These are phyloP conservation scores for Platycnemis pennipes DNA, from an alignment of 2,888 invertebrate genomes.

Conservation along the genomic window DNA sequence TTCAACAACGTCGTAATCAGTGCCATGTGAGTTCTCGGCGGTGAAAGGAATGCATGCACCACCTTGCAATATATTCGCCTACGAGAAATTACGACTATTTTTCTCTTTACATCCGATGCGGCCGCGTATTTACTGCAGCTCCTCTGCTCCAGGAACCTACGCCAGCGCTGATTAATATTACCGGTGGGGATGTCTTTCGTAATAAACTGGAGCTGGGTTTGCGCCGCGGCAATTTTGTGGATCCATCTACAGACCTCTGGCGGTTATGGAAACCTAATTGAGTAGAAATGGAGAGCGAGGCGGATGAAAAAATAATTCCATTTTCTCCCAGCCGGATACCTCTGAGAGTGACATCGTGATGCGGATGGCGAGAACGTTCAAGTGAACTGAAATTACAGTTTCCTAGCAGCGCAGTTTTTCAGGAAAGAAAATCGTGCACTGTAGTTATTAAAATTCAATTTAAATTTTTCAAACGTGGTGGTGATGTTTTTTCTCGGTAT, in stretches of 20 bases:
- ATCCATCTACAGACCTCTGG: neutral
- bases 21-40: neutral
- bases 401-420: neutral
- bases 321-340: neutral
- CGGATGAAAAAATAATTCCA: conserved; percentile 2
- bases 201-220: neutral
- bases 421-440: neutral
- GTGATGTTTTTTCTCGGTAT: no score
- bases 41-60: neutral
- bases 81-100: neutral
- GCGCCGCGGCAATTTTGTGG: neutral
- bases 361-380: neutral
- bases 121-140: neutral
- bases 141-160: neutral
- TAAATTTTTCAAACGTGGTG: no score
- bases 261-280: neutral
- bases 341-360: neutral
- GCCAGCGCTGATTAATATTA: neutral
- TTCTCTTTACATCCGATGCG: neutral
- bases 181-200: neutral
- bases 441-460: no score
- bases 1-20: neutral
- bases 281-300: neutral
- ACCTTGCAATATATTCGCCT: neutral
- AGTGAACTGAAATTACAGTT: neutral